These are phyloP conservation scores for Paramormyrops kingsleyae DNA, from an alignment of 2,113 vertebrate genomes.

Conservation along the genomic window DNA sequence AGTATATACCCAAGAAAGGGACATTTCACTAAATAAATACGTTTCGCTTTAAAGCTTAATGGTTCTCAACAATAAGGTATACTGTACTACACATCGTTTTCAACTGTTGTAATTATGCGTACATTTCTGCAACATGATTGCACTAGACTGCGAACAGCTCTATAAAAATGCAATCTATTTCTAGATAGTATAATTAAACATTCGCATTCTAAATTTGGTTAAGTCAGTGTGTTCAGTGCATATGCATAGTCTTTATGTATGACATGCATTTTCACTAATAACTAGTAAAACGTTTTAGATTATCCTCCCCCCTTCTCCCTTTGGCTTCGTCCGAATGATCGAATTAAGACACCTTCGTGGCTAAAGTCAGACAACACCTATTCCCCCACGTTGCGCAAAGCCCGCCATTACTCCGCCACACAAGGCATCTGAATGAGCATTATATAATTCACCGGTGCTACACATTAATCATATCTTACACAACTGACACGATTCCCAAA, in stretches of 20 bases:
- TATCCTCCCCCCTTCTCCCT: not conserved
- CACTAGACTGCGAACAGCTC: not conserved
- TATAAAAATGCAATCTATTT: not conserved
- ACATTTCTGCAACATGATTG: not conserved
- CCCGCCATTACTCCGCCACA: slow-evolving; percentile 20
- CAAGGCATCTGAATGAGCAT: not conserved
- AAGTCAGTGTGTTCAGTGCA: not conserved
- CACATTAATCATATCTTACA: not conserved
- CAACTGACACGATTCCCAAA: not conserved
- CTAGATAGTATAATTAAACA: not conserved
- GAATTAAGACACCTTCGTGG: not conserved
- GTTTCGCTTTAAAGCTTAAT: not conserved
- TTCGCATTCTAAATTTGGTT: not conserved
- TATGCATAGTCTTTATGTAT: too few species aligned
- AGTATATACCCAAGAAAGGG: not conserved
- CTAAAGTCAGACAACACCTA: not conserved
- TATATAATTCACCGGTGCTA: not conserved
- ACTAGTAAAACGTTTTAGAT: not conserved
- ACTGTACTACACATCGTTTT: not conserved
- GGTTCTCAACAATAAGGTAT: not conserved
- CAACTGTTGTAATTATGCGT: not conserved
- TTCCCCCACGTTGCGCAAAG: not conserved
- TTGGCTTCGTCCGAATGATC: not conserved
- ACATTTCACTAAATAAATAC: not conserved
- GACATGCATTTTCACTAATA: not conserved